Base-by-base conservation (phyloP, 1,140 invertebrate genomes). In the Magallana ariakensis region DNA sequence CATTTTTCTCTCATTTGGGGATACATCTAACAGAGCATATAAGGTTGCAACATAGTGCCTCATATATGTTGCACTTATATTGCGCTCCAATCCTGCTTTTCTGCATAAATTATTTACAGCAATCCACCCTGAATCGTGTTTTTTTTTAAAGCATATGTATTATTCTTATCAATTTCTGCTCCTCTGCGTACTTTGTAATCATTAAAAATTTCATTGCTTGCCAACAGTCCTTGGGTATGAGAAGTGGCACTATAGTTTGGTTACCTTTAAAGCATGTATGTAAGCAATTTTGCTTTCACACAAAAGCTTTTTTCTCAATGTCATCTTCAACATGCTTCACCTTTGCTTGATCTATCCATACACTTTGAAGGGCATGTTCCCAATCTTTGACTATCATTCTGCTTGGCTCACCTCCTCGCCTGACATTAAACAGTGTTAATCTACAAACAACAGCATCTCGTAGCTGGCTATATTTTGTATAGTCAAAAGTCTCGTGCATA, bases 391-490 rank as follows among this genome's bases (percentile, higher is more conserved):
- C n/a, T n/a, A n/a, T n/a, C n/a, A n/a, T n/a, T n/a, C n/a, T n/a
- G n/a, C n/a, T n/a, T n/a, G n/a, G n/a, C 16, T 19, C 75, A 56
- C 60, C 87, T 22, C 90, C 90, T 26, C 90, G 55, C 33, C 87
- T 84, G 1, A 85, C 90, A 87, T 90, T 89, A 26, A 85, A 88
- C 22, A 91, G 26, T 26, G 88, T 90, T 15, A 91, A 26, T 13
- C 89, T 10, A n/a, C 80, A 80, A 8, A 90, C 90, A 33, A 90
- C 33, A 16, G 88, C 16, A 84, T 90, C 60, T 82, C 90, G 26
- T 13, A 90, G 33, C 5, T 11, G 3, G 7, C 57, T 82, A 80
- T 75, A 89, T 9, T 88, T 62, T n/a, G 26, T 80, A 10, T 26
- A 11, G 9, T n/a, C 56, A 10, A 89, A 54, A 19, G 84, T 55